Evolutionary conservation across 2,113 vertebrate genomes (phyloP).

Genomic region (Strix uralensis): DNA sequence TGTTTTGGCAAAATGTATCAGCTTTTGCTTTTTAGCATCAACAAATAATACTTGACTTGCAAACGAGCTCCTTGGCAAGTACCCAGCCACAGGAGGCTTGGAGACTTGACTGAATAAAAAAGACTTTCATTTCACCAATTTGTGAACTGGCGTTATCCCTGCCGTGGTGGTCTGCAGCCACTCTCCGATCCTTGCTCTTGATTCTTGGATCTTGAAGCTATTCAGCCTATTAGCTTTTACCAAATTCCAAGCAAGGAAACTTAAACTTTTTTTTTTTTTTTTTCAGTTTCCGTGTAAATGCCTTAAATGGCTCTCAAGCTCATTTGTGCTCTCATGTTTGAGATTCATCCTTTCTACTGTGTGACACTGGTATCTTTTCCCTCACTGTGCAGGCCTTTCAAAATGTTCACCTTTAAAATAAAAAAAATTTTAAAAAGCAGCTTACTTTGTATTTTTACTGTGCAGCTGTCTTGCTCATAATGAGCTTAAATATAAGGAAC

Average conservation of each 20-base stretch:
- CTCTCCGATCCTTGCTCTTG: background rate
- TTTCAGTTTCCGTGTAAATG: slow-evolving; percentile 66
- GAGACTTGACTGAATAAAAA: background rate
- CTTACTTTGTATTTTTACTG: slow-evolving; percentile 55
- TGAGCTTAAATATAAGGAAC: slow-evolving; percentile 72
- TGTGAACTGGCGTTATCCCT: background rate
- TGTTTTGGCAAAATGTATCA: slow-evolving; percentile 62
- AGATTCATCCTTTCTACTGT: slow-evolving; percentile 50
- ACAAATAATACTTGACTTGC: slow-evolving; percentile 65
- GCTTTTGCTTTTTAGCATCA: slow-evolving; percentile 54
- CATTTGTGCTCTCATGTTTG: slow-evolving; percentile 46
- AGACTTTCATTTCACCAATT: background rate
- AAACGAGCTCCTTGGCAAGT: slow-evolving; percentile 53
- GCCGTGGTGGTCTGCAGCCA: background rate
- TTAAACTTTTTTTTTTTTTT: slow-evolving; percentile 45
- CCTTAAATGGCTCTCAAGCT: slow-evolving; percentile 52
- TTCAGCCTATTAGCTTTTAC: slow-evolving; percentile 10
- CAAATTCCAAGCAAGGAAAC: background rate
- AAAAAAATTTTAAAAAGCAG: background rate
- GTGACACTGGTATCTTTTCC: background rate
- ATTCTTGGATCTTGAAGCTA: background rate
- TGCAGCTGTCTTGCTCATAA: slow-evolving; percentile 53
- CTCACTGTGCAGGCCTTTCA: background rate
- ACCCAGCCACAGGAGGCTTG: background rate
- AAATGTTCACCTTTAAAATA: slow-evolving; percentile 43